Evolutionary conservation across 2,797 vertebrate species (phyloP).

Genomic region (Erethizon dorsatum): DNA sequence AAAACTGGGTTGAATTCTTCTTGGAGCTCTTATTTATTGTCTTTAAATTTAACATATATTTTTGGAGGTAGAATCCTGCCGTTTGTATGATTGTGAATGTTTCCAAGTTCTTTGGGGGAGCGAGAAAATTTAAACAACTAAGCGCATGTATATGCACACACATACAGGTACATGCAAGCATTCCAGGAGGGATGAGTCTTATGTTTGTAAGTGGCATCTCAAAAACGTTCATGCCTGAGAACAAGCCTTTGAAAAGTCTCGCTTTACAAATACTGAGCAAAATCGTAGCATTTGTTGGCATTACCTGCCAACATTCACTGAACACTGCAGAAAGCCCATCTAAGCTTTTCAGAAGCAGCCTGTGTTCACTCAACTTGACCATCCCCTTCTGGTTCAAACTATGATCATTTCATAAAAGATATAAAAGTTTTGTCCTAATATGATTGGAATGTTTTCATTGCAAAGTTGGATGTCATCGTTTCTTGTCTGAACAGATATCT

Average conservation of each 20-base stretch:
- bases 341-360: background rate
- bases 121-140: background rate
- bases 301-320: background rate
- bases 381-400: background rate
- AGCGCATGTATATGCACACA: rapidly evolving
- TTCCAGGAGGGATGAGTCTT: background rate
- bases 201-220: background rate
- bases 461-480: background rate
- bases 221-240: background rate
- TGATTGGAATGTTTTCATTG: background rate
- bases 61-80: constrained; percentile 39
- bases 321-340: rapidly evolving
- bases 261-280: background rate
- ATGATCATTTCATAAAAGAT: background rate
- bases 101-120: background rate
- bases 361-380: background rate
- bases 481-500: background rate
- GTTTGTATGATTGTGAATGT: background rate
- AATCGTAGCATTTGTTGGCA: background rate
- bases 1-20: constrained; percentile 65
- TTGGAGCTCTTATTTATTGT: constrained; percentile 70
- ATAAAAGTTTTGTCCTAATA: background rate
- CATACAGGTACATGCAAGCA: background rate
- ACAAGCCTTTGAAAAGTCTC: background rate
- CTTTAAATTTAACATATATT: constrained; percentile 56